Percentiles rank a stretch among this genome's conserved stretches.
Conservation (phyloP, 2,797 vertebrate species). For the Botia almorhae region DNA sequence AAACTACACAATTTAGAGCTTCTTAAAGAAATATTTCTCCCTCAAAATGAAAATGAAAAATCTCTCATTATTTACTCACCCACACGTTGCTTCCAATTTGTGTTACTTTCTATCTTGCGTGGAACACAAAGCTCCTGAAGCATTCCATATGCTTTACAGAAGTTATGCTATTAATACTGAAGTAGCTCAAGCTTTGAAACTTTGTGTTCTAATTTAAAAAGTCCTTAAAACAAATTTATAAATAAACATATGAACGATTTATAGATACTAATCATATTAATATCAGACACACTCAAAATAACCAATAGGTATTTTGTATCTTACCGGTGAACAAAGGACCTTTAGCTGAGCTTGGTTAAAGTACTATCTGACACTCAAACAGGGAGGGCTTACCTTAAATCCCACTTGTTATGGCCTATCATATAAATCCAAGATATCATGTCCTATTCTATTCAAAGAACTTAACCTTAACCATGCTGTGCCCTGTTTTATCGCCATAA, state of each 20-base stretch:
- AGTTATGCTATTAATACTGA: neutral
- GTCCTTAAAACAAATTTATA: neutral
- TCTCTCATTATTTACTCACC: neutral
- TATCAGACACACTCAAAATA: neutral
- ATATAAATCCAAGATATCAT: slow-evolving; percentile 34
- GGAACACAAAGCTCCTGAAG: no score
- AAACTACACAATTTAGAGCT: neutral
- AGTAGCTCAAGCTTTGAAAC: neutral
- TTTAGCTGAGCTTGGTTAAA: slow-evolving; percentile 13
- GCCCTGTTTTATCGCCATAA: slow-evolving; percentile 66
- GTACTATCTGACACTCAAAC: slow-evolving; percentile 7
- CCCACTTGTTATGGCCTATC: slow-evolving; percentile 7
- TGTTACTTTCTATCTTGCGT: neutral
- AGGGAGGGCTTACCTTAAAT: slow-evolving; percentile 21
- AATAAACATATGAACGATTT: slow-evolving; percentile 12
- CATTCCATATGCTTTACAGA: neutral
- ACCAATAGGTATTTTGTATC: neutral
- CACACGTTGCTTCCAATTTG: no score
- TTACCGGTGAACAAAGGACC: slow-evolving; percentile 3
- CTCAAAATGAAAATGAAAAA: neutral
- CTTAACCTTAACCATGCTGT: slow-evolving; percentile 64
- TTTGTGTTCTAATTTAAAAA: neutral
- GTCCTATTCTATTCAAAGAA: slow-evolving; percentile 52
- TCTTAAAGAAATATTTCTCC: neutral
- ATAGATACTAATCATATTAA: neutral